These are phyloP conservation scores for Zaprionus tsacasi DNA, from an alignment of 1,140 invertebrate species.

Conservation along the genomic window DNA sequence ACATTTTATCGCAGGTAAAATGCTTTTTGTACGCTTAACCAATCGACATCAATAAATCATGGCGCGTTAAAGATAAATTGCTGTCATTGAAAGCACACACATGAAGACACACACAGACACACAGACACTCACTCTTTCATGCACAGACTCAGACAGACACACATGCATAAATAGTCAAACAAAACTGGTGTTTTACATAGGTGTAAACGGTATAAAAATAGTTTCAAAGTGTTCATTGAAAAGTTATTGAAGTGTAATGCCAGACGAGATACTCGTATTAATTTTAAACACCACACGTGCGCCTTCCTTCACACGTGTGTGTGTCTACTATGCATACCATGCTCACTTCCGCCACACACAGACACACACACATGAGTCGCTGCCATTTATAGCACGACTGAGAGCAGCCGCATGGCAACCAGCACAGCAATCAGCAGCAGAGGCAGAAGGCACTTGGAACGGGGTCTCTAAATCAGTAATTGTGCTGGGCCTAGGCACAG, in stretches of 20 bases:
- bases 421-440: neutral
- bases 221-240: conserved; percentile 81
- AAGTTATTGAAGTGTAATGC: conserved; percentile 76
- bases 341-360: conserved; percentile 8
- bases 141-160: neutral
- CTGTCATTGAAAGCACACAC: conserved; percentile 37
- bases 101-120: neutral
- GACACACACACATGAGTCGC: conserved; percentile 10
- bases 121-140: neutral
- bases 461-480: conserved; percentile 56
- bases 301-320: conserved; percentile 9
- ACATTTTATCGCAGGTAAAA: conserved; percentile 33
- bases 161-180: conserved; percentile 15
- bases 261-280: conserved; percentile 62
- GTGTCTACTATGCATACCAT: conserved; percentile 30
- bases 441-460: conserved; percentile 1
- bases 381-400: conserved; percentile 57
- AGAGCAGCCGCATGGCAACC: conserved; percentile 25
- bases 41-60: conserved; percentile 58
- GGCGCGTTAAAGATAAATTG: conserved; percentile 42
- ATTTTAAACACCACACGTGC: conserved; percentile 62
- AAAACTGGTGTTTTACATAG: conserved; percentile 52
- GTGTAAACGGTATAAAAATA: conserved; percentile 78
- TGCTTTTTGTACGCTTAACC: conserved; percentile 29
- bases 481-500: conserved; percentile 12